phyloP scores from a whole-genome alignment of 2,113 vertebrate genomes.

The Heliornis fulica region DNA sequence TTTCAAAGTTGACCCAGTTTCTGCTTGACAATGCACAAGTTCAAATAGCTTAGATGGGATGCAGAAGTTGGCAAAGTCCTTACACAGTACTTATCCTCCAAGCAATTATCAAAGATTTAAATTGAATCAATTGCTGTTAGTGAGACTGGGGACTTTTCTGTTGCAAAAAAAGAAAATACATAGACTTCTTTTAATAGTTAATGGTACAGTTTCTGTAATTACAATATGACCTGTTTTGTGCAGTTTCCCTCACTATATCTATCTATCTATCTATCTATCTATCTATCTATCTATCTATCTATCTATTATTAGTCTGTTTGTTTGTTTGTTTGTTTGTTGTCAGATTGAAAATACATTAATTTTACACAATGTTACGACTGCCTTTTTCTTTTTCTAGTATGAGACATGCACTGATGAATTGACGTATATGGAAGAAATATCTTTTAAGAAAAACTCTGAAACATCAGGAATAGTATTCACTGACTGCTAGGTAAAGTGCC shows the following conservation, averaged over 20 bases:
- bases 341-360: neutral
- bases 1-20: neutral
- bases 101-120: neutral
- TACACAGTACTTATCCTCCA: neutral
- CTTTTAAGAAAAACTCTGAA: neutral
- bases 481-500: neutral
- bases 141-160: neutral
- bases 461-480: neutral
- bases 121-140: neutral
- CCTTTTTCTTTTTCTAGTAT: neutral
- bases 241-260: neutral
- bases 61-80: neutral
- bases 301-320: too few species aligned
- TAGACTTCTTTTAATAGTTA: neutral
- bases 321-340: neutral
- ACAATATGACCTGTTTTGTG: neutral
- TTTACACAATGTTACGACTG: neutral
- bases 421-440: neutral
- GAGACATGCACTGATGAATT: neutral
- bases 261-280: too few species aligned
- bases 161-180: neutral
- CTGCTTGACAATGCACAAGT: neutral
- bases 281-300: too few species aligned
- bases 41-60: neutral
- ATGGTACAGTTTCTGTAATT: neutral